Percentiles rank a stretch among this genome's conserved stretches.
phyloP scores from a whole-genome alignment of 2,888 invertebrate species.

The Dione vanillae region DNA sequence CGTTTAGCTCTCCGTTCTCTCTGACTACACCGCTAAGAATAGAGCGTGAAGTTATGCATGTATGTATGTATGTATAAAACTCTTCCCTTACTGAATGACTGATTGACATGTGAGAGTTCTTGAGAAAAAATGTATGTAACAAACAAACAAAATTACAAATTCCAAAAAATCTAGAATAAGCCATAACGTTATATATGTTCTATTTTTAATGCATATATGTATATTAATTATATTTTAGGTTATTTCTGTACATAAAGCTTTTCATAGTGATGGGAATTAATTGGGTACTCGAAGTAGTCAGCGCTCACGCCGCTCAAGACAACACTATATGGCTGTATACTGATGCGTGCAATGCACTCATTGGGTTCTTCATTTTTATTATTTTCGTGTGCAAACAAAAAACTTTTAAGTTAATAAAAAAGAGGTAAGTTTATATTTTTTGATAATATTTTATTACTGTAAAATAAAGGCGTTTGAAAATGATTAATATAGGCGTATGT shows the following conservation, averaged over 20 bases:
- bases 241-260: slow-evolving; percentile 71
- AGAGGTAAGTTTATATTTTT: slow-evolving; percentile 72
- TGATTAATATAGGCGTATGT: no score
- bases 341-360: slow-evolving; percentile 87
- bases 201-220: no score
- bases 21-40: no score
- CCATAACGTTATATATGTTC: no score
- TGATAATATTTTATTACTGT: neutral
- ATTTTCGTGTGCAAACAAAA: slow-evolving; percentile 90
- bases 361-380: slow-evolving; percentile 88
- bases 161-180: neutral
- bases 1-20: no score
- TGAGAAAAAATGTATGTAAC: no score
- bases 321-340: slow-evolving; percentile 84
- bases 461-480: neutral
- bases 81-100: no score
- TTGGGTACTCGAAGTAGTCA: slow-evolving; percentile 71
- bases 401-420: slow-evolving; percentile 85
- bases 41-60: no score
- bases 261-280: slow-evolving; percentile 74
- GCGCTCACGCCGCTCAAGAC: slow-evolving; percentile 60
- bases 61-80: no score
- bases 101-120: no score
- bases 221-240: slow-evolving; percentile 54
- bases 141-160: no score